Conservation (phyloP, 2,113 vertebrate genomes). For the Megaceryle torquata region DNA sequence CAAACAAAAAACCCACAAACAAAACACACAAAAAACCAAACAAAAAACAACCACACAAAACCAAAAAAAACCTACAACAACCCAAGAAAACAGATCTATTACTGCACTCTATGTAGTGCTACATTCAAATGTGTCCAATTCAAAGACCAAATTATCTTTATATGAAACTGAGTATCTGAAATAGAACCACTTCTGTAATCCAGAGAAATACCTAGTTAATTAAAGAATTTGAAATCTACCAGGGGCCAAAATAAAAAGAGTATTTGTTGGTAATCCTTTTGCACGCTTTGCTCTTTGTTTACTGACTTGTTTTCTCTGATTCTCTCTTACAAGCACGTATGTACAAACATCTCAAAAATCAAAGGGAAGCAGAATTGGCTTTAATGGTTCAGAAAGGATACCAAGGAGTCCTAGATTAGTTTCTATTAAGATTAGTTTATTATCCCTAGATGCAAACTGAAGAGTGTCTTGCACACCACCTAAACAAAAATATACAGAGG, state of each 20-base stretch:
- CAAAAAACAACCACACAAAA: no score
- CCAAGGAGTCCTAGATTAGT: neutral
- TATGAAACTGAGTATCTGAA: neutral
- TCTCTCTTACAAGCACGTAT: neutral
- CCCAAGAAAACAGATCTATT: neutral
- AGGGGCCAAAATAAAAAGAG: neutral
- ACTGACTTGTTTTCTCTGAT: neutral
- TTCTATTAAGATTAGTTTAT: neutral
- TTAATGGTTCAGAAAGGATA: neutral
- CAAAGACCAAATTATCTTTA: neutral
- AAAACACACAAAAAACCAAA: no score
- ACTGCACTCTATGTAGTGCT: neutral
- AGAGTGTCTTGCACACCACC: neutral
- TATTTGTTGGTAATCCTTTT: neutral
- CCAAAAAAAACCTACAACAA: no score
- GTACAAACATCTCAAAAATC: neutral
- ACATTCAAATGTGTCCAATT: neutral
- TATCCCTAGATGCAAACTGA: neutral
- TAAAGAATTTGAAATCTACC: neutral
- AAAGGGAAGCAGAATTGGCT: neutral
- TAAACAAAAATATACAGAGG: neutral
- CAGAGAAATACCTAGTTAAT: neutral
- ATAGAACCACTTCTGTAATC: neutral
- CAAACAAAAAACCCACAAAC: no score
- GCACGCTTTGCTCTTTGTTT: neutral